These are phyloP conservation scores for Simalia tracyae DNA, from an alignment of 2,797 vertebrate genomes.

Conservation along the genomic window DNA sequence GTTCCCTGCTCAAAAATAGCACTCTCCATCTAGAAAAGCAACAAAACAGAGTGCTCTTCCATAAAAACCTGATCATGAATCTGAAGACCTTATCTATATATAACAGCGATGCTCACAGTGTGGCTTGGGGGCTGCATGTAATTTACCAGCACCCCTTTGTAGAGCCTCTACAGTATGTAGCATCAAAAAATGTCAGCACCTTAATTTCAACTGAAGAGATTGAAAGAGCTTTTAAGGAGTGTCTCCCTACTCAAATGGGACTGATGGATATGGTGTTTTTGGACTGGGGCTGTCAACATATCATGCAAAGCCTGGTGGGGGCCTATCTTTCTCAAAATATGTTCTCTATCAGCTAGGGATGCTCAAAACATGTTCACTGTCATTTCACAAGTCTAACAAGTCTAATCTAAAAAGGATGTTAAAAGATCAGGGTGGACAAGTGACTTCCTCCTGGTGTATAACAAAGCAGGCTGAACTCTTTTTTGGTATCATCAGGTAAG, in stretches of 20 bases:
- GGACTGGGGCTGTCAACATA: not conserved
- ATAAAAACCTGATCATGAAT: too few relatives aligned
- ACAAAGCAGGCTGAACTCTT: too few relatives aligned
- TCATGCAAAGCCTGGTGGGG: too few relatives aligned
- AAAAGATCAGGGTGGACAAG: not conserved
- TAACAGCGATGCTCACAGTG: too few relatives aligned
- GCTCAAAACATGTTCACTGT: not conserved
- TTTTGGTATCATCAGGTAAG: accelerated
- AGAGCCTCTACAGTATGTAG: not conserved
- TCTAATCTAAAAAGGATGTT: not conserved
- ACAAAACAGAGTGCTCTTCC: too few relatives aligned
- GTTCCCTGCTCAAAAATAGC: too few relatives aligned
- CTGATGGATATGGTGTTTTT: not conserved
- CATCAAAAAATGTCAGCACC: not conserved
- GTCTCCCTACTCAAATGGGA: not conserved
- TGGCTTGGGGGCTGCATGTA: too few relatives aligned
- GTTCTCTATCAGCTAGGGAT: not conserved
- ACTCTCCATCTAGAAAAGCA: too few relatives aligned
- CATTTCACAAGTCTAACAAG: not conserved
- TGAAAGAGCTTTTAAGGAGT: not conserved
- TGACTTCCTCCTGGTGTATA: not conserved
- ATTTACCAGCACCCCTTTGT: too few relatives aligned
- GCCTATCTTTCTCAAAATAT: not conserved
- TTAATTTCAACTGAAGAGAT: not conserved
- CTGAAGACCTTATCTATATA: too few relatives aligned